Base-by-base conservation (phyloP, 1,140 invertebrate genomes). In the Lasaia peninsularis region DNA sequence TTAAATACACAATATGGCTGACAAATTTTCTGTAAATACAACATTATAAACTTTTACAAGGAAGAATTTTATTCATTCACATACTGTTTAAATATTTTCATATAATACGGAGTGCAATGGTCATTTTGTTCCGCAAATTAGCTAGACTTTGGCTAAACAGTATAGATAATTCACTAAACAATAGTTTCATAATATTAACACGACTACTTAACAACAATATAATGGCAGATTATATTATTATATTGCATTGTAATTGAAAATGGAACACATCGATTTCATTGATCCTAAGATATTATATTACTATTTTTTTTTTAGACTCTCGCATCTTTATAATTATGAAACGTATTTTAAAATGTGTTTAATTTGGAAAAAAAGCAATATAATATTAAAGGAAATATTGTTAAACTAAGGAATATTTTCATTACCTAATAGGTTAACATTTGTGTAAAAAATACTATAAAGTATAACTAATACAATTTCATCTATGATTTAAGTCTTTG, bases 211-310 rank as follows among this genome's bases (percentile, higher is more conserved):
- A 58, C 75, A 79, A 85, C 74, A 72, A n/a, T n/a, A n/a, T n/a
- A n/a, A 78, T 76, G 72, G 73, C 75, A 72, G 69, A 75, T 73
- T 63, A 70, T 69, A 48, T 48, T 20, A 35, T 7, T 35, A 76
- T 80, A 83, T 78, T 78, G 75, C 68, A 74, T 80, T 77, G 60
- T 76, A 80, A 78, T 78, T 80, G 68, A 35, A 78, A 77, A 63
- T 65, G 69, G 75, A 81, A 81, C 75, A 82, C 74, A 82, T 78
- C 65, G 70, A 69, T 80, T 75, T 71, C 69, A 67, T 56, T 62
- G 24, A 40, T 40, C 37, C 37, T 40, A 18, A 16, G 14, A n/a
- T 40, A 40, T 40, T 40, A 40, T 40, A 40, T 40, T 40, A 40
- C 5, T 40, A 40, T 40, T 58, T 50, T 24, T 24, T 1, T 24